A percentile compares a stretch with the other conserved stretches of the same genome.
Evolutionary conservation across 2,888 invertebrate species (phyloP).

Genomic region (Stramonita haemastoma): DNA sequence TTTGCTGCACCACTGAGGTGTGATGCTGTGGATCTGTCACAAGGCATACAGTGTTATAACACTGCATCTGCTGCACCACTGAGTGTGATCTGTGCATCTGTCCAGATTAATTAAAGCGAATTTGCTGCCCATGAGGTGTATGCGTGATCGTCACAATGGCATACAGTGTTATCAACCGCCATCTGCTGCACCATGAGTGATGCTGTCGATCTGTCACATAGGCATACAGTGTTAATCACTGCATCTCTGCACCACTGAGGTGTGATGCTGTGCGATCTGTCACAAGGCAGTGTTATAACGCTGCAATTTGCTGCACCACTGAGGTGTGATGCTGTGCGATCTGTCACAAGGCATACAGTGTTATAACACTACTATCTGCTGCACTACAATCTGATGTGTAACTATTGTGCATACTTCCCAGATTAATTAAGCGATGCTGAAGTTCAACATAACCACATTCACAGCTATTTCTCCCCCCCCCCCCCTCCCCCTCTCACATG

Average conservation of each 20-base stretch:
- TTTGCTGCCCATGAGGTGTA: not conserved
- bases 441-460: too few species aligned
- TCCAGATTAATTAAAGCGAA: not conserved
- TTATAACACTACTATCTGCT: too few species aligned
- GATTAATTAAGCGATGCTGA: too few species aligned
- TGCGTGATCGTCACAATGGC: not conserved
- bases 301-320: conserved; percentile 92
- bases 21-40: conserved; percentile 77
- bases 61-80: not conserved
- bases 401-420: too few species aligned
- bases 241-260: not conserved
- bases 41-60: not conserved
- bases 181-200: conserved; percentile 84
- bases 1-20: conserved; percentile 41
- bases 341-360: conserved; percentile 76
- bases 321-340: conserved; percentile 97
- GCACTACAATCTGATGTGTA: too few species aligned
- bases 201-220: conserved; percentile 88
- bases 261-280: conserved; percentile 77
- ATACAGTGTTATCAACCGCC: not conserved
- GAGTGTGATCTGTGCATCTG: conserved; percentile 2
- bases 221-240: not conserved
- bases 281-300: conserved; percentile 38
- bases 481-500: too few species aligned
- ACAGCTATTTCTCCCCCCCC: too few species aligned